phyloP scores from a whole-genome alignment of 2,888 invertebrate genomes.

The Osmoderma eremita region DNA sequence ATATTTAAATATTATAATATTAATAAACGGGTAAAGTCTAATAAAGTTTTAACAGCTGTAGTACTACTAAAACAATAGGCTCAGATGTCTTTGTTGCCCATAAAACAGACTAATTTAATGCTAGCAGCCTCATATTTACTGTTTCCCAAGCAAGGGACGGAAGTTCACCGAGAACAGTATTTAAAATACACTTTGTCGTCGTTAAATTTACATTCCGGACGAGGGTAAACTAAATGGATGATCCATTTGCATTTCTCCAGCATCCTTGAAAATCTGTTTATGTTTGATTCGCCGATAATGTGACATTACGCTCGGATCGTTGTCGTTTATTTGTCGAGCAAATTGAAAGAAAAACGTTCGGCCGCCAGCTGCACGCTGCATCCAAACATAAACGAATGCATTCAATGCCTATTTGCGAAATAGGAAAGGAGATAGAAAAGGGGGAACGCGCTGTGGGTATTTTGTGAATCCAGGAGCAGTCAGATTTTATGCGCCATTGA shows the following conservation, averaged over 20 bases:
- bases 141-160: not conserved
- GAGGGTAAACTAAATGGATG: conserved; percentile 25
- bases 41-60: too few relatives aligned
- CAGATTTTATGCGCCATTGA: conserved; percentile 25
- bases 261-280: conserved; percentile 29
- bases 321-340: conserved; percentile 40
- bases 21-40: too few relatives aligned
- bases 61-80: too few relatives aligned
- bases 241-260: conserved; percentile 18
- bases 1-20: too few relatives aligned
- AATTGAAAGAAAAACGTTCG: conserved; percentile 37
- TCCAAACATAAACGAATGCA: conserved; percentile 37
- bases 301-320: conserved; percentile 15
- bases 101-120: too few relatives aligned
- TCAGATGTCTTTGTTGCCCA: too few relatives aligned
- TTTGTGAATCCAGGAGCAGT: conserved; percentile 10
- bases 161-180: conserved; percentile 14
- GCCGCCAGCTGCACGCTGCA: conserved; percentile 33
- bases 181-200: conserved; percentile 12
- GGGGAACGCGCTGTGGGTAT: conserved; percentile 2
- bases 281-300: conserved; percentile 26
- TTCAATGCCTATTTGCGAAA: conserved; percentile 36
- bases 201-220: conserved; percentile 22
- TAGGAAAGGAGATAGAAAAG: too few relatives aligned
- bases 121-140: not conserved